Evolutionary conservation across 2,888 invertebrate species (phyloP).

Genomic region (Cosmorhoe ocellata): DNA sequence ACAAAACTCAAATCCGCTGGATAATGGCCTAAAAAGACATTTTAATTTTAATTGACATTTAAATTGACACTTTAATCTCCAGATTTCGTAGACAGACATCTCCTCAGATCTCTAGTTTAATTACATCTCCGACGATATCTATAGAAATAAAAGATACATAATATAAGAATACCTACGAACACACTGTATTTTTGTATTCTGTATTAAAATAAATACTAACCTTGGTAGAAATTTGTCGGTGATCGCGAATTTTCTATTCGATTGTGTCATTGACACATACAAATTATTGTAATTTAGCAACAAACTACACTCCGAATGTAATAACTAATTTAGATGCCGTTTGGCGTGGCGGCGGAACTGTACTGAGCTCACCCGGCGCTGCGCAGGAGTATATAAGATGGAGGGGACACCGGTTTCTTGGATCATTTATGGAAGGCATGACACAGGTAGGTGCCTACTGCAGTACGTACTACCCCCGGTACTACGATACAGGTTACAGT

Average conservation of each 20-base stretch:
- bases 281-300: conserved; percentile 49
- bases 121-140: too few species aligned
- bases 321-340: conserved; percentile 57
- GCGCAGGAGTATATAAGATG: conserved; percentile 50
- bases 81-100: too few species aligned
- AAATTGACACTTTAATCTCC: too few species aligned
- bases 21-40: too few species aligned
- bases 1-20: too few species aligned
- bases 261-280: conserved; percentile 82
- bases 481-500: too few species aligned
- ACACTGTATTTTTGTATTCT: too few species aligned
- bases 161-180: too few species aligned
- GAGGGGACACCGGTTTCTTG: conserved; percentile 46
- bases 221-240: conserved; percentile 81
- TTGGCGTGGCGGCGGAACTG: conserved; percentile 45
- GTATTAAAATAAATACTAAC: conserved; percentile 53
- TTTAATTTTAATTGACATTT: too few species aligned
- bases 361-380: conserved; percentile 47
- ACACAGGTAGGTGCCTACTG: not conserved
- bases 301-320: conserved; percentile 63
- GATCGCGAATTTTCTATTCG: conserved; percentile 78
- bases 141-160: too few species aligned
- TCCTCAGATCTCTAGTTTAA: too few species aligned
- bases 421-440: conserved; percentile 25
- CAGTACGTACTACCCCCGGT: too few species aligned